phyloP scores from a whole-genome alignment of 2,113 vertebrate genomes.

The Suncus etruscus region DNA sequence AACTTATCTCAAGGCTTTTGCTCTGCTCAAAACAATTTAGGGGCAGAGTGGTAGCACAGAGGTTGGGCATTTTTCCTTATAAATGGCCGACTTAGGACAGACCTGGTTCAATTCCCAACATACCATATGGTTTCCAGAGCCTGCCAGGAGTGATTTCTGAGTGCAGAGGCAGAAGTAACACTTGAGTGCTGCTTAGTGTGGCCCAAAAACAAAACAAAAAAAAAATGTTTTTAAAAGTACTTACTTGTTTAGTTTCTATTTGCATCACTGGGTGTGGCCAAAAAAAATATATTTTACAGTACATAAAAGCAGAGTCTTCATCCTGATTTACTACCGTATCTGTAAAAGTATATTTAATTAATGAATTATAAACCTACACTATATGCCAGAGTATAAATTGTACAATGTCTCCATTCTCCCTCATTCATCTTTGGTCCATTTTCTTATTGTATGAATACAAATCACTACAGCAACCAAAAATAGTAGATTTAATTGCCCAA shows the following conservation, averaged over 20 bases:
- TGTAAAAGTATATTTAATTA: neutral
- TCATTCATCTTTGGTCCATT: constrained; percentile 12
- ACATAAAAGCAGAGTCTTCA: neutral
- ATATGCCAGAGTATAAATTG: neutral
- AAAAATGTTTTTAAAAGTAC: neutral
- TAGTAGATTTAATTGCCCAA: neutral
- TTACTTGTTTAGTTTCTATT: neutral
- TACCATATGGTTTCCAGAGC: too few species aligned
- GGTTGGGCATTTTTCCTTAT: too few species aligned
- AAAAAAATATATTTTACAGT: neutral
- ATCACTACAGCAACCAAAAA: neutral
- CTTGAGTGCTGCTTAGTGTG: too few species aligned
- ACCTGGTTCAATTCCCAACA: too few species aligned
- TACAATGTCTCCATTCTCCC: neutral
- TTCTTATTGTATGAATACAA: neutral
- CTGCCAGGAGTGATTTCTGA: too few species aligned
- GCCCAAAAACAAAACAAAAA: too few species aligned
- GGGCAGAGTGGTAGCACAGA: too few species aligned
- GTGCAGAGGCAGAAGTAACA: too few species aligned
- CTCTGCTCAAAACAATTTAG: constrained; percentile 9
- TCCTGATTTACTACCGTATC: neutral
- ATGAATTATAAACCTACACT: neutral
- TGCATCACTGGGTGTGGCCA: too few species aligned
- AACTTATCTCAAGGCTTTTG: constrained; percentile 11
- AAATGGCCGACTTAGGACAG: too few species aligned